Percentiles rank a stretch among this genome's conserved stretches.
Evolutionary conservation across 2,888 invertebrate species (phyloP).

Genomic region (Agonopterix heracliana): DNA sequence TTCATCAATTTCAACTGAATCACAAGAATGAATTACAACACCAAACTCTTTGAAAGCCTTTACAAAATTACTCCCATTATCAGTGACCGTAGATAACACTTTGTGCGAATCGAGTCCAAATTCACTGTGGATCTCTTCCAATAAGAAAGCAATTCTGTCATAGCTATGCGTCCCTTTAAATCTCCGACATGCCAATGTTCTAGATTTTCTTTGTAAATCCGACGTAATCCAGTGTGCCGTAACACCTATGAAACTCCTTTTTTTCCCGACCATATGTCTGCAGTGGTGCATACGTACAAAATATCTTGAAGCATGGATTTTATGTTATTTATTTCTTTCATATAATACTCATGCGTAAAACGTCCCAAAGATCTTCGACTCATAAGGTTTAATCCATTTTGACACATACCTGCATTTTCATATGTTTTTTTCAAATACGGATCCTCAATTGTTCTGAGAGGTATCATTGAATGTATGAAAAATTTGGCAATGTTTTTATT

Average conservation of each 20-base stretch:
- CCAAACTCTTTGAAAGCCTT: constrained; percentile 10
- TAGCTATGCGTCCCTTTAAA: background rate
- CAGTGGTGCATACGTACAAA: constrained; percentile 9
- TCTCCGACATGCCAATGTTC: constrained; percentile 8
- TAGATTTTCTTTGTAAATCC: constrained; percentile 6
- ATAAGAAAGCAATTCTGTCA: background rate
- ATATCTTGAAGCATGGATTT: constrained; percentile 6
- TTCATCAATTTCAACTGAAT: background rate
- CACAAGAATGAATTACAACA: background rate
- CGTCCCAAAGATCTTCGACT: background rate
- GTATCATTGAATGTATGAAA: background rate
- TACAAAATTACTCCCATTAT: constrained; percentile 14
- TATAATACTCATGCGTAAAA: background rate
- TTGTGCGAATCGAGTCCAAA: constrained; percentile 9
- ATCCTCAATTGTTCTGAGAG: background rate
- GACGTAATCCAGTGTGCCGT: constrained; percentile 16
- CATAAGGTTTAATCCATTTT: background rate
- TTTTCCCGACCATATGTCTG: constrained; percentile 13
- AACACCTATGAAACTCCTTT: constrained; percentile 13
- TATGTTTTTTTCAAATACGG: background rate
- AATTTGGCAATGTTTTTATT: background rate
- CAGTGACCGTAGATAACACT: constrained; percentile 9
- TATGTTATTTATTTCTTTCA: background rate
- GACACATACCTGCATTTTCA: background rate
- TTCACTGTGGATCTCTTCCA: background rate